Conservation (phyloP, 2,797 vertebrate species). For the Eulemur rubriventer region DNA sequence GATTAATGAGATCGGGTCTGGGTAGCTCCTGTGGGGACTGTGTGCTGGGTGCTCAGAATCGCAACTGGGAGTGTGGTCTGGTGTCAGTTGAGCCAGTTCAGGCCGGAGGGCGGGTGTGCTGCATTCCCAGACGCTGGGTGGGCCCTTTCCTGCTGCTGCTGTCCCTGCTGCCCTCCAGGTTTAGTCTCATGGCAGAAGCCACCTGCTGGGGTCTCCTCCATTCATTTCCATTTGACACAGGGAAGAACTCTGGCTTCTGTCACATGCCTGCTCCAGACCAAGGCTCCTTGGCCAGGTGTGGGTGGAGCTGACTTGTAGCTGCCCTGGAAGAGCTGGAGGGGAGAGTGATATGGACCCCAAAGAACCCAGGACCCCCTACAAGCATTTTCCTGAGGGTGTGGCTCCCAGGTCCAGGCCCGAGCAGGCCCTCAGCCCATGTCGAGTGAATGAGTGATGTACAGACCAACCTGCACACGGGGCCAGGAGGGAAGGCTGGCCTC, state of each 20-base stretch:
- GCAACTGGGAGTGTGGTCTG: fast-evolving
- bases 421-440: not conserved
- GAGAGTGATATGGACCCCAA: not conserved
- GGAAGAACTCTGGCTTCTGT: not conserved
- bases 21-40: not conserved
- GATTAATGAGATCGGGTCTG: too few species aligned
- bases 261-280: not conserved
- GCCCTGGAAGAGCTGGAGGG: not conserved
- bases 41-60: fast-evolving
- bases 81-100: not conserved
- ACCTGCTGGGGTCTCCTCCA: not conserved
- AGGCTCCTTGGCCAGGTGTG: not conserved
- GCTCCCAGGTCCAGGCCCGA: not conserved
- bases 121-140: not conserved
- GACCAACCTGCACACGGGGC: fast-evolving
- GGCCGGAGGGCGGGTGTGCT: fast-evolving
- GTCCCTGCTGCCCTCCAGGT: not conserved
- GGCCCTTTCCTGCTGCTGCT: not conserved
- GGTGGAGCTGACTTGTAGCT: not conserved
- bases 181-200: not conserved
- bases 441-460: fast-evolving
- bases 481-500: not conserved
- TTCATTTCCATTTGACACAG: not conserved
- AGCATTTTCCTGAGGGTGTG: not conserved
- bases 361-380: not conserved